Percentiles rank a stretch among this genome's conserved stretches.
These are phyloP conservation scores for Fistularia commersonii DNA, from an alignment of 2,797 vertebrate species.

Conservation along the genomic window DNA sequence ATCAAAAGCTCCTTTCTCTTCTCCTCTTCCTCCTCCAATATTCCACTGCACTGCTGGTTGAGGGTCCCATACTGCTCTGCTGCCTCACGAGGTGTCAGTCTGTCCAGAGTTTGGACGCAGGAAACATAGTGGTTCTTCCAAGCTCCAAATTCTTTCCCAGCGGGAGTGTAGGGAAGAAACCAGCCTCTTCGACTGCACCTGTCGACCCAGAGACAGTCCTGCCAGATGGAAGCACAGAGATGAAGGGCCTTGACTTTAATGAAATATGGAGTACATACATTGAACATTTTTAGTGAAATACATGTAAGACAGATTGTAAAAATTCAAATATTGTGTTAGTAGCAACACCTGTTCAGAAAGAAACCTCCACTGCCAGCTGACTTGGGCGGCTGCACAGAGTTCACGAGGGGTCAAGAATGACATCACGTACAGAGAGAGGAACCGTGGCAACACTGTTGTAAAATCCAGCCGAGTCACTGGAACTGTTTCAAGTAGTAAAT, in stretches of 20 bases:
- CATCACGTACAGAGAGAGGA: constrained; percentile 82
- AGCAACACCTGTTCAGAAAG: constrained; percentile 82
- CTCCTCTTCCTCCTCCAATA: constrained; percentile 70
- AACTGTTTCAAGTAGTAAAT: constrained; percentile 71
- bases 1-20: constrained; percentile 66
- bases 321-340: too few species aligned
- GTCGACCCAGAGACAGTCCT: constrained; percentile 81
- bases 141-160: constrained; percentile 71
- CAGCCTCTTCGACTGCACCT: constrained; percentile 76
- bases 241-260: background rate
- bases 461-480: constrained; percentile 77
- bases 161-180: constrained; percentile 79
- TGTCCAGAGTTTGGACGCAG: constrained; percentile 71
- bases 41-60: constrained; percentile 50
- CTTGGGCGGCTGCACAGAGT: constrained; percentile 77
- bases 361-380: constrained; percentile 87
- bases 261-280: too few species aligned
- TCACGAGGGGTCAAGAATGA: constrained; percentile 83
- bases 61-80: constrained; percentile 66
- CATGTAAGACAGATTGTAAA: too few species aligned
- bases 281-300: too few species aligned
- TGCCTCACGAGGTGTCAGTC: constrained; percentile 72
- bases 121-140: constrained; percentile 80
- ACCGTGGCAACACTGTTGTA: constrained; percentile 77
- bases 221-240: background rate